Base-by-base conservation (phyloP, 2,888 invertebrate genomes). In the Desoria tigrina region DNA sequence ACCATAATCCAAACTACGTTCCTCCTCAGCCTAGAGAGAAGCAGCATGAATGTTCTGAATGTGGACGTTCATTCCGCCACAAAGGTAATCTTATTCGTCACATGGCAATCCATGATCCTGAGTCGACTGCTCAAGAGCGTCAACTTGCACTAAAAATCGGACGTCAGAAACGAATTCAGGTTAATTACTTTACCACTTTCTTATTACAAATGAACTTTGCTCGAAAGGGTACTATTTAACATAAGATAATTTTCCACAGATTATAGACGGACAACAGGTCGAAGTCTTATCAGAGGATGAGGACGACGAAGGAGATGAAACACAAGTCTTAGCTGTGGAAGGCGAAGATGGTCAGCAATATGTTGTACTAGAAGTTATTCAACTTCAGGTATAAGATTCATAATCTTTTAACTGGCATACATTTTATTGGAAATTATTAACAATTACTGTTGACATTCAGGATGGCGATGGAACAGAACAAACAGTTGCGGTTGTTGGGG, bases 71-170 rank as follows among this genome's bases (percentile, higher is more conserved):
- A 2, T 85, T 84, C 77, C 82, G 86, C 21, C 93, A 94, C 81
- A 93, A 93, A 81, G 95, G 94, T 42, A 94, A 94, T 81, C 85
- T 95, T 18, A 92, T 94, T 78, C 85, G 95, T 0, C 95, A 96
- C 79, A 87, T 95, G 86, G 92, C 92, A 2, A 84, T 90, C 0
- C 95, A 96, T 78, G 94, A 94, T 81, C 92, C 92, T 0, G 90
- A 92, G 42, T 88, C 90, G 0, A 85, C 87, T 7, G 84, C 88
- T 28, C 87, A 87, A 59, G 88, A 90, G 77, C 86, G 87, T 66
- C 88, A 88, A 24, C 81, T 89, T 1, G 90, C 90, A 0, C 82
- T 92, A 7, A 92, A 90, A 79, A 78, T 91, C 26, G 91, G 92
- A 6, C 82, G 92, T 16, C 89, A 90, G 80, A 88, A 87, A 81